These are phyloP conservation scores for Drosophila pectinifera DNA, from an alignment of 1,140 invertebrate species.

Conservation along the genomic window DNA sequence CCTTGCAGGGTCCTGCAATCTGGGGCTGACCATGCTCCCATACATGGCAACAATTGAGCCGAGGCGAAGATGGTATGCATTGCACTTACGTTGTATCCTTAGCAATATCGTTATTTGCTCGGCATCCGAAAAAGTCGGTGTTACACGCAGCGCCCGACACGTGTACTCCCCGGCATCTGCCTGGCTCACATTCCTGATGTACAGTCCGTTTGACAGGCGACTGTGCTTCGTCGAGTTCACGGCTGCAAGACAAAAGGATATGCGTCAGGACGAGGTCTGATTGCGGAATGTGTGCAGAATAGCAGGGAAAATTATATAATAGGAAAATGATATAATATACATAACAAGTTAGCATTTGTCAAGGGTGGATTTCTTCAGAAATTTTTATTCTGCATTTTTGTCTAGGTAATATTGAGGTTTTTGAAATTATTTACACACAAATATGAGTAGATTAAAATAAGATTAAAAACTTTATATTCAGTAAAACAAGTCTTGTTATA, in stretches of 20 bases:
- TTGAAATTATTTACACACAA: not conserved
- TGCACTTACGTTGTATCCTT: constrained; percentile 86
- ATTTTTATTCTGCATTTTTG: too few species aligned
- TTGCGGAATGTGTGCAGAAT: not conserved
- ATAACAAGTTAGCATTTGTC: constrained; percentile 41
- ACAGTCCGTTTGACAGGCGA: constrained; percentile 85
- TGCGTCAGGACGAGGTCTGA: constrained; percentile 3
- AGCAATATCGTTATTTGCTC: constrained; percentile 85
- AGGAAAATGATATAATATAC: constrained; percentile 29
- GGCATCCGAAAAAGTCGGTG: constrained; percentile 84
- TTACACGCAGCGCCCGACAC: constrained; percentile 86
- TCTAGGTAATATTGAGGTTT: too few species aligned
- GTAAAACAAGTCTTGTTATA: too few species aligned
- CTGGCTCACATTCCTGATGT: constrained; percentile 85
- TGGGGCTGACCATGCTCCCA: not conserved
- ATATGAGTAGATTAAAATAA: rapidly evolving
- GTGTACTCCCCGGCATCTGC: constrained; percentile 86
- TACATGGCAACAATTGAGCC: too few species aligned
- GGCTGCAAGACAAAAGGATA: constrained; percentile 44
- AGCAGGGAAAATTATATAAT: constrained; percentile 4
- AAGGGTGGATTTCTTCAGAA: not conserved
- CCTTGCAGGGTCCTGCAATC: constrained; percentile 7
- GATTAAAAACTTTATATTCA: not conserved
- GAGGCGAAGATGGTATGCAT: constrained; percentile 15
- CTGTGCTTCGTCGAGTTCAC: constrained; percentile 81